Percentiles rank a stretch among this genome's conserved stretches.
Evolutionary conservation across 2,797 vertebrate genomes (phyloP).

Genomic region (Acrossocheilus wenchowensis): DNA sequence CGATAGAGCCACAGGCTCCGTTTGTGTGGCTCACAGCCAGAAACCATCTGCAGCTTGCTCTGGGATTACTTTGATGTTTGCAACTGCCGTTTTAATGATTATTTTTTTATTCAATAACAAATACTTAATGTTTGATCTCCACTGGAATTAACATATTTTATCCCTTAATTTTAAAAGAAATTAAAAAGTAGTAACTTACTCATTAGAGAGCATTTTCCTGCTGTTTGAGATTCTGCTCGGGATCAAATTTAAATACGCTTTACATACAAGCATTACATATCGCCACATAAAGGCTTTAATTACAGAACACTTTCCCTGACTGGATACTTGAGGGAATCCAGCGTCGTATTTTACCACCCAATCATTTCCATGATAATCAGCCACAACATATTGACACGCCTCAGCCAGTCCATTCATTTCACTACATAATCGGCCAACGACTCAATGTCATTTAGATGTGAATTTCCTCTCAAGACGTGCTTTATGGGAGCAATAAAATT

Average conservation of each 20-base stretch:
- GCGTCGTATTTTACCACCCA: constrained; percentile 52
- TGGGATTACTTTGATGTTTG: constrained; percentile 55
- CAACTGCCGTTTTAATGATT: constrained; percentile 10
- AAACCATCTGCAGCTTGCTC: constrained; percentile 28
- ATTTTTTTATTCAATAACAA: constrained; percentile 44
- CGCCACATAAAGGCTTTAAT: constrained; percentile 42
- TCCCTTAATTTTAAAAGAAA: constrained; percentile 40
- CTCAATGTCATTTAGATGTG: constrained; percentile 46
- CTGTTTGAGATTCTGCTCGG: constrained; percentile 27
- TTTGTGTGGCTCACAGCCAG: constrained; percentile 6
- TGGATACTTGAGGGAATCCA: constrained; percentile 55
- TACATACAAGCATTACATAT: constrained; percentile 5
- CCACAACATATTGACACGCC: constrained; percentile 42
- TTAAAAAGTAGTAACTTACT: constrained; percentile 34
- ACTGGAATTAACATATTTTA: constrained; percentile 44
- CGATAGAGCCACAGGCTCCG: constrained; percentile 61
- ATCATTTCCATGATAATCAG: constrained; percentile 60
- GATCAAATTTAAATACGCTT: constrained; percentile 35
- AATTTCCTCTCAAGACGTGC: constrained; percentile 40
- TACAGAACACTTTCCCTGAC: constrained; percentile 43
- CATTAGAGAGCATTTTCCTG: constrained; percentile 9
- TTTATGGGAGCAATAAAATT: constrained; percentile 58
- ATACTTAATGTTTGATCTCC: constrained; percentile 56
- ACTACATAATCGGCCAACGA: constrained; percentile 48
- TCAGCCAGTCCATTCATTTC: constrained; percentile 52